Percentiles rank a stretch among this genome's conserved stretches.
Evolutionary conservation across 2,888 invertebrate species (phyloP).

Genomic region (Serripes groenlandicus): DNA sequence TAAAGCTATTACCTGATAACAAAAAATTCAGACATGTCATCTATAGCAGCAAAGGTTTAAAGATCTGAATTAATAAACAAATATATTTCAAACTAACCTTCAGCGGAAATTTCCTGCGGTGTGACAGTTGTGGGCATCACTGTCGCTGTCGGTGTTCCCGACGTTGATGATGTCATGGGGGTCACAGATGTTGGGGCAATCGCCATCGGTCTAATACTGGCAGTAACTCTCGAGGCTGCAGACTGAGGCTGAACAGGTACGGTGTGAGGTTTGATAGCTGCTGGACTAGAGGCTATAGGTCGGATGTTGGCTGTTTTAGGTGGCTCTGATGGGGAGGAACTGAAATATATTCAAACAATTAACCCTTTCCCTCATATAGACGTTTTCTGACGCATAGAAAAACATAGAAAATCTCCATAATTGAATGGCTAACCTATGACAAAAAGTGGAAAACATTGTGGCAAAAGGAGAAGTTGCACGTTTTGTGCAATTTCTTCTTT

Average conservation of each 20-base stretch:
- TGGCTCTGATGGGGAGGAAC: constrained; percentile 87
- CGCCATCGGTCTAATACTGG: constrained; percentile 96
- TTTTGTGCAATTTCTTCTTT: too few relatives aligned
- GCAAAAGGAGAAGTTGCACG: too few relatives aligned
- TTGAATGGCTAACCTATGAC: too few relatives aligned
- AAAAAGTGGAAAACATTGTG: too few relatives aligned
- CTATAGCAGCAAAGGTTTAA: too few relatives aligned
- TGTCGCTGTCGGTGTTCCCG: constrained; percentile 83
- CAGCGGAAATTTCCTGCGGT: constrained; percentile 71
- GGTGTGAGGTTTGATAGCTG: constrained; percentile 77
- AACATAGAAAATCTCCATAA: too few relatives aligned
- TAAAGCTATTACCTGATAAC: too few relatives aligned
- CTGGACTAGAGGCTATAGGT: constrained; percentile 93
- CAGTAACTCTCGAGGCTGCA: constrained; percentile 91
- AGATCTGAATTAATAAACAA: too few relatives aligned
- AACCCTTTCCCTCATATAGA: neutral
- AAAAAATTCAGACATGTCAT: too few relatives aligned
- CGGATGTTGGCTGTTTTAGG: constrained; percentile 95
- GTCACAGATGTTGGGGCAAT: constrained; percentile 87
- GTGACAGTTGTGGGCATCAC: constrained; percentile 85
- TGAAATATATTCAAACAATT: constrained; percentile 20
- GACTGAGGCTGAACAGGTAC: constrained; percentile 79
- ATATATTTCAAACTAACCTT: constrained; percentile 70
- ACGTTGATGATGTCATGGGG: constrained; percentile 71
- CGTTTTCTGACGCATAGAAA: too few relatives aligned